phyloP scores from a whole-genome alignment of 2,888 invertebrate species.

The Noctua janthina region DNA sequence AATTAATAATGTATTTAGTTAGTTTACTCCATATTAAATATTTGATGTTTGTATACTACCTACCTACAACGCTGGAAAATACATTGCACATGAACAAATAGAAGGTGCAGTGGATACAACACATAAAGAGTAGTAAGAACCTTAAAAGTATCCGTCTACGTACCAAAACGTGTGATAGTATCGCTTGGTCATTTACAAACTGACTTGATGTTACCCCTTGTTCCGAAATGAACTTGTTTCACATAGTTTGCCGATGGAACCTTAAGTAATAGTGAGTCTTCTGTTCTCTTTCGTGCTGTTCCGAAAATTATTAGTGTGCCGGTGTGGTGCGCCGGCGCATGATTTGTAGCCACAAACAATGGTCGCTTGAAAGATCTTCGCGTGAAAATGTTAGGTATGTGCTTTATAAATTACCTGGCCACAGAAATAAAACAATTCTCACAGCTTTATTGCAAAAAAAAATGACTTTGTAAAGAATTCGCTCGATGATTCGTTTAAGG shows the following conservation, averaged over 20 bases:
- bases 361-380: constrained; percentile 27
- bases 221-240: not conserved
- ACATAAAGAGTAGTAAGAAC: not conserved
- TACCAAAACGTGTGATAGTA: not conserved
- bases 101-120: not conserved
- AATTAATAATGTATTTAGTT: too few relatives aligned
- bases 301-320: not conserved
- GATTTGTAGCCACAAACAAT: constrained; percentile 34
- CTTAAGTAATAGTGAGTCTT: not conserved
- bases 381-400: constrained; percentile 27
- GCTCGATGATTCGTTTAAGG: not conserved
- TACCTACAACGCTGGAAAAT: not conserved
- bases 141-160: not conserved
- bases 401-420: constrained; percentile 9
- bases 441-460: not conserved
- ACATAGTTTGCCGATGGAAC: not conserved
- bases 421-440: not conserved
- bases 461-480: not conserved
- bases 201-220: not conserved
- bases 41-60: not conserved
- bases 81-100: not conserved
- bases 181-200: not conserved
- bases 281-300: not conserved
- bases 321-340: constrained; percentile 25
- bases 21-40: too few relatives aligned